Base-by-base conservation (phyloP, 1,140 invertebrate species). In the Drosophila neocordata region DNA sequence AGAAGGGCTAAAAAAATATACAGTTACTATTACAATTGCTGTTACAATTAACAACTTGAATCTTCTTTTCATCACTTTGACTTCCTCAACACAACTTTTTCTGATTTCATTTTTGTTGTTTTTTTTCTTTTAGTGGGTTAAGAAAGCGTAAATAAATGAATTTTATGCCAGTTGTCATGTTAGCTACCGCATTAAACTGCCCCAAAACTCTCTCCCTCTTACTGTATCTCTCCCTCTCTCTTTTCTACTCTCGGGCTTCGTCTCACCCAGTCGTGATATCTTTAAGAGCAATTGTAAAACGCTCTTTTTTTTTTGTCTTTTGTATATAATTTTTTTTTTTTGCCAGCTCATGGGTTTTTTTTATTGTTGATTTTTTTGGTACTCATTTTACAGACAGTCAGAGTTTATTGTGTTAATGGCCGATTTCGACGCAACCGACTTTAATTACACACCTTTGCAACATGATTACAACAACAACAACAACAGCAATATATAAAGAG, bases 391-490 rank as follows among this genome's bases (percentile, higher is more conserved):
- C 70, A 64, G 51, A 56, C 73, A 65, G 66, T 38, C 74, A 79
- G 80, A 84, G 80, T 84, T 84, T 84, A 84, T 65, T 84, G 81
- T 84, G 81, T 80, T 84, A 84, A 84, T 84, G 81, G 73, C 70
- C 80, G 65, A 65, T 77, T 84, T 80, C 73, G 53, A 79, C 73
- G 73, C 73, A 77, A 77, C 59, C 31, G 65, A 52, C 73, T 69
- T 78, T 84, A 79, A 84, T 75, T 84, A 73, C 60, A 73, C 65
- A 79, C 63, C 69, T 65, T 84, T 79, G 77, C 80, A 69, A 77
- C 68, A 73, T 64, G 72, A 71, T 64, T 62, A 55, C 13, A 56
- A 57, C 79, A 79, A 34, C 35, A 34, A 65, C n/a, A 15, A 27
- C n/a, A n/a, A n/a, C n/a, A n/a, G 60, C 57, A 15, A 34, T 59